Evolutionary conservation across 1,140 invertebrate species (phyloP).

Genomic region (Dreissena polymorpha): DNA sequence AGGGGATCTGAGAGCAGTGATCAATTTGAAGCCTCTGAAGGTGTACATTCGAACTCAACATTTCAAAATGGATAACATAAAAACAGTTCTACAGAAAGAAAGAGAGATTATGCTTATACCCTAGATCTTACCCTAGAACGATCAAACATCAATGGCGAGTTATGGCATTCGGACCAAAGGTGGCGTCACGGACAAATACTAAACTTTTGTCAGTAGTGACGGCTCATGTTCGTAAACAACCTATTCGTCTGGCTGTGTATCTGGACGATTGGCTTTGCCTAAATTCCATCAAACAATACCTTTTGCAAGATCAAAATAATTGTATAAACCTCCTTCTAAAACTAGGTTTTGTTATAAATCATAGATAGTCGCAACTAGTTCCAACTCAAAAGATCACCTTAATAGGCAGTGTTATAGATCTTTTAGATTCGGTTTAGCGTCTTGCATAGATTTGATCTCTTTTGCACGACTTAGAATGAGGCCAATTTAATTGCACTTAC

Average conservation of each 20-base stretch:
- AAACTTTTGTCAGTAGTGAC: conserved; percentile 30
- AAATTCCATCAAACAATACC: neutral
- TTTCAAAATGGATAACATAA: conserved; percentile 51
- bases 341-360: no score
- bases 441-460: conserved; percentile 27
- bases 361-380: no score
- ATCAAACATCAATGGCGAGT: conserved; percentile 15
- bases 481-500: conserved; percentile 36
- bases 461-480: conserved; percentile 25
- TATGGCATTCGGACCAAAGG: conserved; percentile 16
- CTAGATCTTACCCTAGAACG: conserved; percentile 39
- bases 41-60: conserved; percentile 1
- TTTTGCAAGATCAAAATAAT: conserved; percentile 25
- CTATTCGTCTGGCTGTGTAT: conserved; percentile 12
- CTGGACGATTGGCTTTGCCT: conserved; percentile 26
- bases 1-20: conserved; percentile 22
- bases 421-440: conserved; percentile 21
- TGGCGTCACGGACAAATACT: neutral
- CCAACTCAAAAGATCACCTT: no score
- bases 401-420: conserved; percentile 4
- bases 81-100: conserved; percentile 22
- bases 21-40: conserved; percentile 51
- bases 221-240: conserved; percentile 14
- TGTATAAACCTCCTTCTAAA: neutral
- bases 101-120: conserved; percentile 37